Evolutionary conservation across 2,888 invertebrate genomes (phyloP).

Genomic region (Anarsia innoxiella): DNA sequence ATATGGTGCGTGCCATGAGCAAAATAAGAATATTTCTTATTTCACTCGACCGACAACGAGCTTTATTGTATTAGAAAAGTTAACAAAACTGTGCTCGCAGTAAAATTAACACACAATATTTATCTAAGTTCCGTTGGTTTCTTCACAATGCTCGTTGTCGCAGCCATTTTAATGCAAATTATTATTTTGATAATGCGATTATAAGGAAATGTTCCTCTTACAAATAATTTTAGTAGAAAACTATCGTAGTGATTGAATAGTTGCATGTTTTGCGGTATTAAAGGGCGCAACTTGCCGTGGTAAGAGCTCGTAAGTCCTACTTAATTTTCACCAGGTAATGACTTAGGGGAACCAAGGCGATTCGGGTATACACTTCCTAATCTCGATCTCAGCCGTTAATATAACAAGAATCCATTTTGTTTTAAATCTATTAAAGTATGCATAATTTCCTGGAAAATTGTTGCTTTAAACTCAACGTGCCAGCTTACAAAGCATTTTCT

Average conservation of each 20-base stretch:
- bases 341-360: slow-evolving; percentile 39
- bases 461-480: background rate
- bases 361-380: slow-evolving; percentile 28
- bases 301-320: slow-evolving; percentile 42
- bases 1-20: too few species aligned
- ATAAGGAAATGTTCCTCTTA: slow-evolving; percentile 22
- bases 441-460: slow-evolving; percentile 6
- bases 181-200: too few species aligned
- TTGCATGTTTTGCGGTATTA: slow-evolving; percentile 58
- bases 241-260: slow-evolving; percentile 49
- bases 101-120: background rate
- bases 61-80: too few species aligned
- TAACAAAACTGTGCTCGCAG: too few species aligned
- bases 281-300: slow-evolving; percentile 40
- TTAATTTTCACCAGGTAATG: slow-evolving; percentile 54
- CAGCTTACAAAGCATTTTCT: slow-evolving; percentile 6
- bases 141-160: too few species aligned
- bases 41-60: too few species aligned
- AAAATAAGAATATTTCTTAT: too few species aligned
- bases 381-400: slow-evolving; percentile 30
- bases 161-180: too few species aligned
- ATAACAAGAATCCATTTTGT: slow-evolving; percentile 25
- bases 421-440: slow-evolving; percentile 10
- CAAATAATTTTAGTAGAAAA: slow-evolving; percentile 30
- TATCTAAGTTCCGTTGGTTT: background rate